A percentile compares a stretch with the other conserved stretches of the same genome.
These are phyloP conservation scores for Phylloscopus trochiloides DNA, from an alignment of 2,113 vertebrate species.

Conservation along the genomic window DNA sequence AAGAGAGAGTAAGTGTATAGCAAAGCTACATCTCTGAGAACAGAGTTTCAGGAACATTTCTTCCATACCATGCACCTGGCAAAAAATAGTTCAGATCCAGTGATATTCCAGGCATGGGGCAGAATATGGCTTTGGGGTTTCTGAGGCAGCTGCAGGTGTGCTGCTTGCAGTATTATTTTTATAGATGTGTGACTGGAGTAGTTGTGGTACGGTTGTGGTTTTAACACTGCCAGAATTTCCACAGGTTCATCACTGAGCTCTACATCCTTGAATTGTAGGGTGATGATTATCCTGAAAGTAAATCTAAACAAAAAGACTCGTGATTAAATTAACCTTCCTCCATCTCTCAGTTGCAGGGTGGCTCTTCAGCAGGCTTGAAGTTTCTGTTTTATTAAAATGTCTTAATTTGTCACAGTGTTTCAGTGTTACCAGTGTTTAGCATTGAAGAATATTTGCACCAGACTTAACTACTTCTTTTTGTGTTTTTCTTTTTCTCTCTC, in stretches of 20 bases:
- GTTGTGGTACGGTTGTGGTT: neutral
- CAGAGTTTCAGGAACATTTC: neutral
- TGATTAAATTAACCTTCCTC: neutral
- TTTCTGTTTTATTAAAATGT: neutral
- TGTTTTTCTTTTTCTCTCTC: neutral
- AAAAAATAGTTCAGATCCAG: neutral
- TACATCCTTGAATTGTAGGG: neutral
- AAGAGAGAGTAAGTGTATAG: neutral
- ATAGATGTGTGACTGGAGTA: neutral
- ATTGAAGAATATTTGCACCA: neutral
- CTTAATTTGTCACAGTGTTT: neutral
- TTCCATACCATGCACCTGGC: rapidly evolving
- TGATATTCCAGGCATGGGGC: neutral
- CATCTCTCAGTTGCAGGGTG: neutral
- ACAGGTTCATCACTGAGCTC: neutral
- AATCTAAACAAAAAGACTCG: neutral
- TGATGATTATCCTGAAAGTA: neutral
- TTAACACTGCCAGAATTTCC: neutral
- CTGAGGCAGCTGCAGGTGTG: neutral
- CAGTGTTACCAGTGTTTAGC: neutral
- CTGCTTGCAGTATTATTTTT: neutral
- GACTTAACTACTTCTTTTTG: neutral
- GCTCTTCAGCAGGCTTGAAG: neutral
- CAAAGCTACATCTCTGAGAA: neutral
- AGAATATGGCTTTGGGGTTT: neutral